phyloP scores from a whole-genome alignment of 2,797 vertebrate species.

The Hypotaenidia okinawae region DNA sequence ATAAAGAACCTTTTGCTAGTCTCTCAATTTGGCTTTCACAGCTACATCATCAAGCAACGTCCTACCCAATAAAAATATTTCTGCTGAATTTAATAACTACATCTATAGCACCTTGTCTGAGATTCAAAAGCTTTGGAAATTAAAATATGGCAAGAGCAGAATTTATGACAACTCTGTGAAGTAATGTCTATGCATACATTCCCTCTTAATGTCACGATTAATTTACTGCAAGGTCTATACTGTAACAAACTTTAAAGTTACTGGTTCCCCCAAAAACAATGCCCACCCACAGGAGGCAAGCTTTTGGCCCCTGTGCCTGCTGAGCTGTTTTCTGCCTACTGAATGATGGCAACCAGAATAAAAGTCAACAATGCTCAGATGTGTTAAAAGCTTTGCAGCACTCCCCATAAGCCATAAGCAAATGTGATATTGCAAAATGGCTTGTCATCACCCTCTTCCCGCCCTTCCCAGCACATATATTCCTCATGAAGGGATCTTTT shows the following conservation, averaged over 20 bases:
- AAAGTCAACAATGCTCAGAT: conserved; percentile 35
- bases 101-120: conserved; percentile 75
- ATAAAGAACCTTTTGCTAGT: conserved; percentile 76
- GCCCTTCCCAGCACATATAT: conserved; percentile 24
- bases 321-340: background rate
- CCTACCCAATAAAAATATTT: conserved; percentile 80
- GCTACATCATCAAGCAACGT: conserved; percentile 70
- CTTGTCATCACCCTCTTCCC: conserved; percentile 67
- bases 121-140: conserved; percentile 72
- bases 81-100: conserved; percentile 76
- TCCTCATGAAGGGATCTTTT: conserved; percentile 41
- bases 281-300: background rate
- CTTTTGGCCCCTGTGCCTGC: background rate
- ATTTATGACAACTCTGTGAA: conserved; percentile 74
- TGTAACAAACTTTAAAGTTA: conserved; percentile 72
- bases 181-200: conserved; percentile 71
- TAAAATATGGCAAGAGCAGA: conserved; percentile 70
- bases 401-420: background rate
- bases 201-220: conserved; percentile 72
- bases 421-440: conserved; percentile 35
- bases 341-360: conserved; percentile 16
- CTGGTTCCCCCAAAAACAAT: conserved; percentile 62
- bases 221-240: conserved; percentile 75
- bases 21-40: conserved; percentile 73
- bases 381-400: conserved; percentile 42